Conservation (phyloP, 1,140 invertebrate genomes). For the Colletes latitarsis region DNA sequence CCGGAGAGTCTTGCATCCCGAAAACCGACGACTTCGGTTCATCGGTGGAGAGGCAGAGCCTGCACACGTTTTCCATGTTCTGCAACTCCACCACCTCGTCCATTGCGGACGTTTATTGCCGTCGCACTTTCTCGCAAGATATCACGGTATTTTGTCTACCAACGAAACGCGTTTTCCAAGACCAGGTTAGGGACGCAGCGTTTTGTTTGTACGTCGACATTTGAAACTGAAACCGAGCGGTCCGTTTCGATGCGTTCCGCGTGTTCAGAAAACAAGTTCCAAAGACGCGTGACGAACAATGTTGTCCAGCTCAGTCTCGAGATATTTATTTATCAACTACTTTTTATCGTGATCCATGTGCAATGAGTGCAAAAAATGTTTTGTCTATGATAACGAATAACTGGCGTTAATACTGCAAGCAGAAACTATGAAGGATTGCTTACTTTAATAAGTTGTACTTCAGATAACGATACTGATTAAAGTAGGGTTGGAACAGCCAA, state of each 20-base stretch:
- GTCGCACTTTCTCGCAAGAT: neutral
- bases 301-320: no score
- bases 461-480: no score
- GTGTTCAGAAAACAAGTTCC: neutral
- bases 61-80: slow-evolving; percentile 81
- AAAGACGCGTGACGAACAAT: slow-evolving; percentile 8
- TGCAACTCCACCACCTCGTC: slow-evolving; percentile 75
- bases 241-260: slow-evolving; percentile 39
- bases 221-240: slow-evolving; percentile 59
- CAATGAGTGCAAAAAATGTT: neutral
- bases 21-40: slow-evolving; percentile 80
- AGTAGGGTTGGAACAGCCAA: neutral
- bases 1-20: slow-evolving; percentile 74
- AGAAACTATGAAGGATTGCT: no score
- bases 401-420: no score
- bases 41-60: slow-evolving; percentile 84
- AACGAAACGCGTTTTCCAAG: slow-evolving; percentile 2
- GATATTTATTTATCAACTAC: neutral
- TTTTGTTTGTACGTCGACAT: slow-evolving; percentile 71
- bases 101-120: slow-evolving; percentile 29
- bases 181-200: slow-evolving; percentile 70
- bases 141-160: neutral
- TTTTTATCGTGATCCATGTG: neutral
- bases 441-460: neutral
- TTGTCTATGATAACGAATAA: neutral